Percentiles rank a stretch among this genome's conserved stretches.
Conservation (phyloP, 2,797 vertebrate species). For the Mormyrops attenuatus region DNA sequence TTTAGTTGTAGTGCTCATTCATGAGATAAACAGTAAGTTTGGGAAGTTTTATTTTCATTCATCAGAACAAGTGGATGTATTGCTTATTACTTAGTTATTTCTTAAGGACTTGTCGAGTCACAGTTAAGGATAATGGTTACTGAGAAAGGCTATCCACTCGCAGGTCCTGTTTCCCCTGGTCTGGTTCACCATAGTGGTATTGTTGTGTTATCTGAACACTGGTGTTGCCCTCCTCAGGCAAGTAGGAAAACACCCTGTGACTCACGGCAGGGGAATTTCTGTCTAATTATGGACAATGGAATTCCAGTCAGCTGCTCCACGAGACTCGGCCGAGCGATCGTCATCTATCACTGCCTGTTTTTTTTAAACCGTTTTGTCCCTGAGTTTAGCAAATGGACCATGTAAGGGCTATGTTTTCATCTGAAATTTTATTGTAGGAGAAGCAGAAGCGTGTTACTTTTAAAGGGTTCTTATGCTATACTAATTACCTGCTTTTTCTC, state of each 20-base stretch:
- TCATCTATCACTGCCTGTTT: conserved; percentile 20
- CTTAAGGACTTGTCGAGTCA: not conserved
- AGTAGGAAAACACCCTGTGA: conserved; percentile 46
- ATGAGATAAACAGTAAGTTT: not conserved
- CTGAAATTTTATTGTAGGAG: not conserved
- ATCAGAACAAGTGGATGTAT: not conserved
- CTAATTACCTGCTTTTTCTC: not conserved
- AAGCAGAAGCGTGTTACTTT: not conserved
- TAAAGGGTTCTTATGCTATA: not conserved
- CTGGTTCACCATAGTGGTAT: not conserved
- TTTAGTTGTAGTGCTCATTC: not conserved
- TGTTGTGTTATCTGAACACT: conserved; percentile 24
- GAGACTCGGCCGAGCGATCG: conserved; percentile 35
- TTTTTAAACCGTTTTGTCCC: not conserved
- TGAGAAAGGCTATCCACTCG: not conserved
- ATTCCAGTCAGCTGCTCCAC: conserved; percentile 35
- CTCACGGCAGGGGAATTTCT: conserved; percentile 44
- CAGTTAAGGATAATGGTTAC: not conserved
- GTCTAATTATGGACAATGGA: conserved; percentile 34
- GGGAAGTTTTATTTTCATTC: not conserved
- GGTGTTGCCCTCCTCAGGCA: conserved; percentile 24
- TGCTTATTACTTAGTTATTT: not conserved
- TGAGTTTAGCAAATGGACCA: conserved; percentile 3
- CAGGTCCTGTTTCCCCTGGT: not conserved
- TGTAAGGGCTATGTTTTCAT: not conserved